Conservation (phyloP, 2,113 vertebrate species). For the Upupa epops region DNA sequence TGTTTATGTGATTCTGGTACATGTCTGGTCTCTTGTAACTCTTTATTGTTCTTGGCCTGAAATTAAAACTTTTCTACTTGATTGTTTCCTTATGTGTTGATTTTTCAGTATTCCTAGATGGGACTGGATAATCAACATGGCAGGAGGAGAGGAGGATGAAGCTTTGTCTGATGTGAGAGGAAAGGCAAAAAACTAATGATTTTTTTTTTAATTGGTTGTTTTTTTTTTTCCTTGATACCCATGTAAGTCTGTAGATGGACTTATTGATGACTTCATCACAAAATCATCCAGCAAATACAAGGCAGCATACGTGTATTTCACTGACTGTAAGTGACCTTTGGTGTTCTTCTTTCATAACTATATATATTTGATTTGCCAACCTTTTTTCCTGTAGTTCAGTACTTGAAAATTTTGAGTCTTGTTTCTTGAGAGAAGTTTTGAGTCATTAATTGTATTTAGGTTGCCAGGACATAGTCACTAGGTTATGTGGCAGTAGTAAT, state of each 20-base stretch:
- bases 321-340: conserved; percentile 88
- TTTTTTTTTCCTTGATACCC: not conserved
- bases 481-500: not conserved
- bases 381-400: not conserved
- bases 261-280: conserved; percentile 88
- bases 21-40: not conserved
- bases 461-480: not conserved
- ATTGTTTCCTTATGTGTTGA: not conserved
- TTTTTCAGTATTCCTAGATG: not conserved
- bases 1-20: not conserved
- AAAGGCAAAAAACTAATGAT: not conserved
- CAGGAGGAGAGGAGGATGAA: not conserved
- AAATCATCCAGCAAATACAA: conserved; percentile 90
- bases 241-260: conserved; percentile 87
- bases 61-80: not conserved
- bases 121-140: not conserved
- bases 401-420: not conserved
- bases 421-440: not conserved
- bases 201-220: too few relatives aligned
- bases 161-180: not conserved
- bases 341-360: not conserved
- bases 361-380: not conserved
- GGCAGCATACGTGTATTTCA: conserved; percentile 94
- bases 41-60: not conserved
- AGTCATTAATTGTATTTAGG: not conserved